Conservation (phyloP, 2,888 invertebrate genomes). For the Nomada goodeniana region DNA sequence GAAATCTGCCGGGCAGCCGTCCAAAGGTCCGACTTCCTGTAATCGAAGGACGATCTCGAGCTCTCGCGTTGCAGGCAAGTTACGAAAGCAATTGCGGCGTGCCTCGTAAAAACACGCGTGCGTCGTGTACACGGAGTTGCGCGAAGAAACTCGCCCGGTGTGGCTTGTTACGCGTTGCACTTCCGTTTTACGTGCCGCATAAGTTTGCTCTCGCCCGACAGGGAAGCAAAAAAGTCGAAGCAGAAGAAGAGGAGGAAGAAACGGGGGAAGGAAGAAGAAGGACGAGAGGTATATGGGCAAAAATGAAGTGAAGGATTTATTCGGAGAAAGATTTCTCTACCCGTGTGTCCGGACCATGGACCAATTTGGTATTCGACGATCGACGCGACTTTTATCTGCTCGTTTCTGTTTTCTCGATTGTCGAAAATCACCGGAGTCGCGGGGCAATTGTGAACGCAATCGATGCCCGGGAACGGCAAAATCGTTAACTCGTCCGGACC, state of each 20-base stretch:
- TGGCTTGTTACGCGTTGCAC: slow-evolving; percentile 61
- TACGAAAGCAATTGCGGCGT: slow-evolving; percentile 60
- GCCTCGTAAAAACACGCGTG: slow-evolving; percentile 34
- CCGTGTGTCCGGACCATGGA: neutral
- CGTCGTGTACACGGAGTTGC: slow-evolving; percentile 45
- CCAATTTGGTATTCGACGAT: slow-evolving; percentile 23
- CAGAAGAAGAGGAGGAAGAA: neutral
- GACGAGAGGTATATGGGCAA: neutral
- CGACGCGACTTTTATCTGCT: neutral
- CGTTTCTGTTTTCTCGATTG: neutral
- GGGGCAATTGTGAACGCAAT: neutral
- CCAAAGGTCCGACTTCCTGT: slow-evolving; percentile 59
- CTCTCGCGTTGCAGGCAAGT: slow-evolving; percentile 67
- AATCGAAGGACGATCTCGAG: slow-evolving; percentile 73
- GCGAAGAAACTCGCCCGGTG: slow-evolving; percentile 53
- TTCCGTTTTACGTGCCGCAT: slow-evolving; percentile 65
- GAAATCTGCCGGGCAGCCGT: slow-evolving; percentile 39
- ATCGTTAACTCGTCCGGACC: slow-evolving; percentile 4
- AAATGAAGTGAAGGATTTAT: neutral
- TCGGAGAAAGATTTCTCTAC: slow-evolving; percentile 17
- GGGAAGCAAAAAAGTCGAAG: neutral
- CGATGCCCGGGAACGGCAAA: neutral
- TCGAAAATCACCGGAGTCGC: neutral
- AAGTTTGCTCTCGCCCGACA: slow-evolving; percentile 15
- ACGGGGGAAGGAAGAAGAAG: neutral